Evolutionary conservation across 2,797 vertebrate genomes (phyloP), one percentile per base, ranked within the genome.

Genomic region (Sphenodon punctatus): DNA sequence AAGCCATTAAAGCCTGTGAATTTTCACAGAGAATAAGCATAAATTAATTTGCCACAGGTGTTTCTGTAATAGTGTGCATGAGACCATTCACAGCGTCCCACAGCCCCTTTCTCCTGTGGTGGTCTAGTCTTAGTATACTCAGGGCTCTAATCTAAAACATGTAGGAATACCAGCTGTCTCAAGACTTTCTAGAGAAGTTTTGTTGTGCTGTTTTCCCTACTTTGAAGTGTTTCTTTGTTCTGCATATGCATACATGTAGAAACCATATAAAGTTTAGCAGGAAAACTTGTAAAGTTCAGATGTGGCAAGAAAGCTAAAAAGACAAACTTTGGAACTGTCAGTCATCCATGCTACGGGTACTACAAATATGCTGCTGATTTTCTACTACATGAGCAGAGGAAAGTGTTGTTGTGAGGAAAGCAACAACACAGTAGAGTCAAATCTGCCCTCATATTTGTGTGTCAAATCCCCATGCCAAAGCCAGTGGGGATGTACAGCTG

Each of bases 21-120:
- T 89, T 93, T 86, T 93, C 92, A 78, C 95, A 92, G 80, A 85
- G 93, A 88, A 91, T 91, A 92, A 93, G 81, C 78, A 85, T 30
- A 79, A 55, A 86, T 92, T 92, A 93, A 92, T 92, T 89, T 85
- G 86, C 78, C 45, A 82, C 91, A 94, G 92, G 89, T 93, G 93
- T 89, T 93, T 83, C 82, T 87, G 80, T 90, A 91, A 79, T 67
- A 23, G 8, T 12, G 38, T 36, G 76, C 85, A 81, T 89, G 92
- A 88, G 86, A 93, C 75, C 75, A 77, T 82, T 89, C 89, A 71
- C 27, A 63, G 84, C 89, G 88, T 94, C 92, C 89, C 60, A 27
- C 66, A 55, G 71, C 77, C n/a, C 48, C 68, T 84, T 88, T 85
- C 85, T 88, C 80, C 85, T 48, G 84, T 0, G 93, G 93, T 94